Percentiles rank a stretch among this genome's conserved stretches.
Evolutionary conservation across 2,888 invertebrate genomes (phyloP).

Genomic region (Diabrotica balteata): DNA sequence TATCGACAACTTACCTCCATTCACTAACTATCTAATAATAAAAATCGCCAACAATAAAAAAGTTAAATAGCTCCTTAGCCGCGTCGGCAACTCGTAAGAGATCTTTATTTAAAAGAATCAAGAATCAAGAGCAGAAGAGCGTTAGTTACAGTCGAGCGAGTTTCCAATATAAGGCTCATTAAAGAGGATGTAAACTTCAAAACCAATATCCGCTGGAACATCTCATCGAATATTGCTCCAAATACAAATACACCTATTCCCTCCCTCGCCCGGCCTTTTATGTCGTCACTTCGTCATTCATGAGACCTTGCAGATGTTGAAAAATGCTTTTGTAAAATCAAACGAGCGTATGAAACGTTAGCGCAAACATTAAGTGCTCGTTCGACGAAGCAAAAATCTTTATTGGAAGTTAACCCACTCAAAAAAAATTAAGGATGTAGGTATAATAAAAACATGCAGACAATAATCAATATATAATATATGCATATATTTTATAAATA

Average conservation of each 20-base stretch:
- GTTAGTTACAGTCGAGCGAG: conserved; percentile 49
- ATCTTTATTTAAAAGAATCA: conserved; percentile 47
- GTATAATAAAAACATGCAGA: too few species aligned
- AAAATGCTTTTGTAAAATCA: conserved; percentile 48
- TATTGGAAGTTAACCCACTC: conserved; percentile 21
- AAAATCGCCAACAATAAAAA: conserved; percentile 18
- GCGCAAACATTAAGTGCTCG: conserved; percentile 51
- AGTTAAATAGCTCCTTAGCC: conserved; percentile 34
- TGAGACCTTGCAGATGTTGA: conserved; percentile 46
- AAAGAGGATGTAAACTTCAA: conserved; percentile 55
- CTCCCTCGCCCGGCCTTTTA: conserved; percentile 36
- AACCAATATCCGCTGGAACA: conserved; percentile 50
- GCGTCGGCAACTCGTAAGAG: conserved; percentile 43
- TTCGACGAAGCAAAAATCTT: conserved; percentile 37
- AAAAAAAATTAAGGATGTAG: neutral
- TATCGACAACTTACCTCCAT: too few species aligned
- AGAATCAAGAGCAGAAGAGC: conserved; percentile 46
- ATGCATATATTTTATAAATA: too few species aligned
- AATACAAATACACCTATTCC: conserved; percentile 45
- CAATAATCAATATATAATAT: too few species aligned
- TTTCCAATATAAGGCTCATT: conserved; percentile 55
- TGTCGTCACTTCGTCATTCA: conserved; percentile 30
- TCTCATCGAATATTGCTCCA: conserved; percentile 47
- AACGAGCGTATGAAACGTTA: conserved; percentile 50
- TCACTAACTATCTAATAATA: neutral